Percentiles rank a stretch among this genome's conserved stretches.
phyloP scores from a whole-genome alignment of 2,797 vertebrate genomes.

The Anabas testudineus region DNA sequence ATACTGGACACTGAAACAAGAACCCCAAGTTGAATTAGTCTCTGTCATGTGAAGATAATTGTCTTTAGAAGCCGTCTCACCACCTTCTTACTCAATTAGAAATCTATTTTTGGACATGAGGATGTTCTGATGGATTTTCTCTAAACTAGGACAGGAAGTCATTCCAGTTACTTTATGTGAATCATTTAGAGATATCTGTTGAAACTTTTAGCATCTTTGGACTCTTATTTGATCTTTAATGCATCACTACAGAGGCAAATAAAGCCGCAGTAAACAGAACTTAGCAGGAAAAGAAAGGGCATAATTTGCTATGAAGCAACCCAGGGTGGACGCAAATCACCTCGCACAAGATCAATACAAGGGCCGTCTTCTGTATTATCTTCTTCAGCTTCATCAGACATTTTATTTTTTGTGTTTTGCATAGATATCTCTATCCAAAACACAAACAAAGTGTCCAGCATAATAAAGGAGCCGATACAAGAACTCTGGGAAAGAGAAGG shows the following conservation, averaged over 20 bases:
- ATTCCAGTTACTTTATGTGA: slow-evolving; percentile 50
- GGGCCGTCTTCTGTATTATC: too few relatives aligned
- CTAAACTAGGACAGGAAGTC: slow-evolving; percentile 62
- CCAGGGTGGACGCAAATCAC: too few relatives aligned
- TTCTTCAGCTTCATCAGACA: too few relatives aligned
- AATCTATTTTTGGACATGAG: slow-evolving; percentile 54
- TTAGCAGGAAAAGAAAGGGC: neutral
- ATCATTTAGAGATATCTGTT: slow-evolving; percentile 43
- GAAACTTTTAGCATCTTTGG: slow-evolving; percentile 37
- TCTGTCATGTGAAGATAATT: slow-evolving; percentile 1
- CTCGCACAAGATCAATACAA: neutral
- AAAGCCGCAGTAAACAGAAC: slow-evolving; percentile 5
- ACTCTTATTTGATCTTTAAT: slow-evolving; percentile 18
- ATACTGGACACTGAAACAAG: neutral
- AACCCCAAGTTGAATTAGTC: slow-evolving; percentile 9
- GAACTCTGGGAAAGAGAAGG: too few relatives aligned
- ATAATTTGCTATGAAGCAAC: neutral
- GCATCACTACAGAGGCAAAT: neutral
- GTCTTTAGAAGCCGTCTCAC: slow-evolving; percentile 30
- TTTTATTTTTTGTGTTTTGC: neutral
- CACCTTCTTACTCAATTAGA: slow-evolving; percentile 53
- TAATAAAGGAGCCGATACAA: too few relatives aligned
- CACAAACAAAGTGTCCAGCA: too few relatives aligned
- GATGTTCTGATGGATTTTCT: slow-evolving; percentile 58
- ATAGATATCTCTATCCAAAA: too few relatives aligned